Percentiles rank a stretch among this genome's conserved stretches.
phyloP scores from a whole-genome alignment of 2,888 invertebrate species.

The Luffia ferchaultella region DNA sequence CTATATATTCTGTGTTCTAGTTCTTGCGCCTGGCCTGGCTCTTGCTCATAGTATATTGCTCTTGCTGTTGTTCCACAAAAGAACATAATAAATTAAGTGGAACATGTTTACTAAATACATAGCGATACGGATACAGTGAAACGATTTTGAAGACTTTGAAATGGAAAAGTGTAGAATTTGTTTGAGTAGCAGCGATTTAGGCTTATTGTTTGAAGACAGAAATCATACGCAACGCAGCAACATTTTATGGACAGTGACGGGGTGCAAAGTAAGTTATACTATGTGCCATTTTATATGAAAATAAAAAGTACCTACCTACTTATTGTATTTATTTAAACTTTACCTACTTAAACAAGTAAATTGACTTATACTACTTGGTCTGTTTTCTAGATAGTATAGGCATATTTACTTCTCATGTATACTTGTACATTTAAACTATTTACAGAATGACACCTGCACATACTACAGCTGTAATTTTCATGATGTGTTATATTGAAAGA shows the following conservation, averaged over 20 bases:
- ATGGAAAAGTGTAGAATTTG: conserved; percentile 24
- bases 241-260: conserved; percentile 2
- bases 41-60: too few relatives aligned
- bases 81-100: too few relatives aligned
- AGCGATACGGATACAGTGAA: too few relatives aligned
- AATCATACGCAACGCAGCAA: not conserved
- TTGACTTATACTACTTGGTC: not conserved
- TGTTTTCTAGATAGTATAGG: not conserved
- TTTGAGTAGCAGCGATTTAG: conserved; percentile 19
- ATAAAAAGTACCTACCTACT: too few relatives aligned
- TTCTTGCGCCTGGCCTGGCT: too few relatives aligned
- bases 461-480: too few relatives aligned
- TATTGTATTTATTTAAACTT: not conserved
- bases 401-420: not conserved
- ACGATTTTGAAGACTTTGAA: too few relatives aligned
- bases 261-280: conserved; percentile 6
- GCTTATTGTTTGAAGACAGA: conserved; percentile 19
- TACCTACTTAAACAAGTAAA: not conserved
- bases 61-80: too few relatives aligned
- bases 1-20: too few relatives aligned
- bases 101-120: too few relatives aligned
- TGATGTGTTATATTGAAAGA: too few relatives aligned
- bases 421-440: not conserved
- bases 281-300: not conserved
- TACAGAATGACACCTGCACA: not conserved